Base-by-base conservation (phyloP, 2,797 vertebrate species). In the Pithecia hirsuta region DNA sequence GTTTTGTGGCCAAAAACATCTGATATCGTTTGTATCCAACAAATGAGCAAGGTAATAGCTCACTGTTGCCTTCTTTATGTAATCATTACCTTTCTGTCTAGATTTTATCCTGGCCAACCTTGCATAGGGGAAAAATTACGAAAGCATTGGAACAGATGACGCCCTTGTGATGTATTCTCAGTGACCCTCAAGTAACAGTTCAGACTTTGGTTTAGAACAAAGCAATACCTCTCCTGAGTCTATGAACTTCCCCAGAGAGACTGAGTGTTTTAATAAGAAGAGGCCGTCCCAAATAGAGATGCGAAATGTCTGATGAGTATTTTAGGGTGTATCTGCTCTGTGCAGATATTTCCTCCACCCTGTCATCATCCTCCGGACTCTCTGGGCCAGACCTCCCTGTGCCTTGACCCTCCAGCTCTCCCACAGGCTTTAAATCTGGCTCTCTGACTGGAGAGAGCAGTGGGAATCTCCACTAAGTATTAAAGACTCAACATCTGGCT, bases 201-300 rank as follows among this genome's bases (percentile, higher is more conserved):
- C 41, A 95, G 83, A 88, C 46, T 82, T 96, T 14, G 20, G 70
- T 96, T 52, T 92, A 92, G 76, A 96, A 95, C 81, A 97, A 96
- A 97, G 89, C 44, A 83, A 61, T 95, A 48, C 30, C 13, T 84
- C 95, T 97, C n/a, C 57, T 17, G 87, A 88, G 88, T 48, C 78
- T 94, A 10, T 7, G n/a, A 94, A 46, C 36, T 33, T 92, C 85
- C 76, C 92, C 36, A 80, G 74, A 89, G 61, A 87, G 81, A 44
- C 24, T 39, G 41, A 70, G 57, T 44, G 14, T 81, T 96, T 97
- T 80, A 91, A 52, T 83, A 91, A 93, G 83, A 89, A 93, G 57
- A 94, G 72, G 75, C 89, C 10, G 3, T 92, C 85, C 67, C 72
- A 95, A 96, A 95, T 57, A 88, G 76, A 88, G 89, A 95, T 52